Evolutionary conservation across 2,113 vertebrate species (phyloP).

Genomic region (Dipodomys stephensi): DNA sequence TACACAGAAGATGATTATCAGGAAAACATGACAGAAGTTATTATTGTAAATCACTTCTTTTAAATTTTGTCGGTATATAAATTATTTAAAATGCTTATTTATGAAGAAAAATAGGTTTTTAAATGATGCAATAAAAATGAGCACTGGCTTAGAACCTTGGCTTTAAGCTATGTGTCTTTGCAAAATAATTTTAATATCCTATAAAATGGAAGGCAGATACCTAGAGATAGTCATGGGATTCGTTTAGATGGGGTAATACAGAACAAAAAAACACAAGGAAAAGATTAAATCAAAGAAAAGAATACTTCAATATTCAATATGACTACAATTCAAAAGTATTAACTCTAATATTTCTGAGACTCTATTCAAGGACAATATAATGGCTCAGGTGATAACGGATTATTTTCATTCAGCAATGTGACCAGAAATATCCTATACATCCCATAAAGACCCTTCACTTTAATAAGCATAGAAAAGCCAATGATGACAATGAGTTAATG

Average conservation of each 20-base stretch:
- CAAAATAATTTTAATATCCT: not conserved
- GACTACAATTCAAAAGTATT: not conserved
- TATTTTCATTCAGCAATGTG: not conserved
- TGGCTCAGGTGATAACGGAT: not conserved
- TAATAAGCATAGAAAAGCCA: not conserved
- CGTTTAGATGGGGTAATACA: not conserved
- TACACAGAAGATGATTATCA: too few species aligned
- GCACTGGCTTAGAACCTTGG: too few species aligned
- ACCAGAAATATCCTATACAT: too few species aligned
- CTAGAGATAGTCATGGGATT: not conserved
- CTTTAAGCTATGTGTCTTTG: too few species aligned
- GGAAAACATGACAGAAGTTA: too few species aligned
- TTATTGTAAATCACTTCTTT: too few species aligned
- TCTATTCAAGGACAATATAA: not conserved
- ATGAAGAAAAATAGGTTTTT: too few species aligned
- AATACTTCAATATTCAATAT: not conserved
- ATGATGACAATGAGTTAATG: not conserved
- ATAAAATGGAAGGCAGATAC: not conserved
- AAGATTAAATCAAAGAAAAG: constrained; percentile 1
- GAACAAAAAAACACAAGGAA: not conserved
- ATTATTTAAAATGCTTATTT: too few species aligned
- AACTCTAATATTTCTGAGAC: constrained; percentile 35
- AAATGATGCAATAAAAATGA: too few species aligned
- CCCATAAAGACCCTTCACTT: not conserved
- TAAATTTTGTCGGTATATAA: too few species aligned